A percentile compares a stretch with the other conserved stretches of the same genome.
phyloP scores from a whole-genome alignment of 2,113 vertebrate species.

The Vombatus ursinus region DNA sequence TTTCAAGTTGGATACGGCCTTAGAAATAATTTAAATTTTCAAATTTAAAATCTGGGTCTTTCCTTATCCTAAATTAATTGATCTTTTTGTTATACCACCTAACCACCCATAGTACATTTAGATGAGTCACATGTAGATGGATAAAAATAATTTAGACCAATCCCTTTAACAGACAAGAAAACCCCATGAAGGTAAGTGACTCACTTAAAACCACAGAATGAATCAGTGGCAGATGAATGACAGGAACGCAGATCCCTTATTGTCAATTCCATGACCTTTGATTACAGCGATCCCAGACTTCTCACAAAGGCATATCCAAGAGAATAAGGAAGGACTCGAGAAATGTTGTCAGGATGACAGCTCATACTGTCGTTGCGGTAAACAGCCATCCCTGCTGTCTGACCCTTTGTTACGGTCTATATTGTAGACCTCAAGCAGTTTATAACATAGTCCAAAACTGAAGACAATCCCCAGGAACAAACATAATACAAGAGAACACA shows the following conservation, averaged over 20 bases:
- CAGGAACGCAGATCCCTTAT: neutral
- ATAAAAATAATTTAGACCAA: neutral
- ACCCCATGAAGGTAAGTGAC: neutral
- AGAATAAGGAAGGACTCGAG: neutral
- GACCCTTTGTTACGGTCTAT: neutral
- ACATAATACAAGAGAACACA: neutral
- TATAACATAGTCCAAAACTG: neutral
- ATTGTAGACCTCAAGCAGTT: neutral
- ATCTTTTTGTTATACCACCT: too few relatives aligned
- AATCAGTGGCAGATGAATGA: neutral
- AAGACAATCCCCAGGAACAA: neutral
- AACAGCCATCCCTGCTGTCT: neutral
- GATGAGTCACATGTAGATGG: too few relatives aligned
- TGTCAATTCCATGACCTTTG: neutral
- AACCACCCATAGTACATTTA: too few relatives aligned
- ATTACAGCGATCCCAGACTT: neutral
- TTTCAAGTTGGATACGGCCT: neutral
- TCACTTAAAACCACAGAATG: neutral
- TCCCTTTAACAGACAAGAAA: neutral
- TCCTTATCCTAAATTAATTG: too few relatives aligned
- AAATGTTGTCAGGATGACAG: neutral
- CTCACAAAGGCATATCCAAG: neutral
- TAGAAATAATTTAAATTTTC: neutral
- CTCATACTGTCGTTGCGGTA: neutral
- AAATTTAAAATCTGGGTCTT: too few relatives aligned